Base-by-base conservation (phyloP, 2,113 vertebrate species). In the Heterotis niloticus region DNA sequence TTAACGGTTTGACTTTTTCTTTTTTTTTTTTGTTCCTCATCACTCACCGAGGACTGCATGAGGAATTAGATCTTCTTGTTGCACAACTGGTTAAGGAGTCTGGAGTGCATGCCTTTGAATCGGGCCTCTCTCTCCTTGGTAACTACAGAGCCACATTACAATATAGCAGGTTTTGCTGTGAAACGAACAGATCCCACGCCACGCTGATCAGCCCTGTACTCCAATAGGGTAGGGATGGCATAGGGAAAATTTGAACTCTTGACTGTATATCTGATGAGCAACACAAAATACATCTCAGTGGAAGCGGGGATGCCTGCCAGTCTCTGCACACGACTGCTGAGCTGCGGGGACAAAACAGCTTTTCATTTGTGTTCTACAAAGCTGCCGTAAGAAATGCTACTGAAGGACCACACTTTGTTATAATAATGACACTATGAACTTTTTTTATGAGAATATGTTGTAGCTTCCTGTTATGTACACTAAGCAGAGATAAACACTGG, bases 401-500 rank as follows among this genome's bases (percentile, higher is more conserved):
- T 93, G 92, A 92, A 86, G 74, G 79, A 87, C 59, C 69, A 79
- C 71, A 76, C 78, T 81, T 54, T 68, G 60, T 77, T 80, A 12
- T 0, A 78, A 64, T n/a, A n/a, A 79, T 24, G 66, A 84, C 78
- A 83, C 79, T 34, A 81, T 52, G 11, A 66, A 86, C 79, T 82
- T 84, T 79, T 86, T 87, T 83, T 87, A 86, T 62, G 52, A 77
- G 57, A 79, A 79, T 72, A 81, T 85, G 84, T 77, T 79, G 81
- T 84, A 86, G 77, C 76, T 86, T 90, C 80, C 86, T 88, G 87
- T 89, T 89, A 86, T 85, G 87, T 75, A 87, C 89, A 91, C 89
- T 90, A 91, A 87, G 83, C 78, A 86, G 88, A 87, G 86, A 82
- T 90, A 84, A 91, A 93, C 93, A 94, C 93, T 94, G 93, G 93